Percentiles rank a stretch among this genome's conserved stretches.
Conservation (phyloP, 2,888 invertebrate genomes). For the Drosophila aldrichi region DNA sequence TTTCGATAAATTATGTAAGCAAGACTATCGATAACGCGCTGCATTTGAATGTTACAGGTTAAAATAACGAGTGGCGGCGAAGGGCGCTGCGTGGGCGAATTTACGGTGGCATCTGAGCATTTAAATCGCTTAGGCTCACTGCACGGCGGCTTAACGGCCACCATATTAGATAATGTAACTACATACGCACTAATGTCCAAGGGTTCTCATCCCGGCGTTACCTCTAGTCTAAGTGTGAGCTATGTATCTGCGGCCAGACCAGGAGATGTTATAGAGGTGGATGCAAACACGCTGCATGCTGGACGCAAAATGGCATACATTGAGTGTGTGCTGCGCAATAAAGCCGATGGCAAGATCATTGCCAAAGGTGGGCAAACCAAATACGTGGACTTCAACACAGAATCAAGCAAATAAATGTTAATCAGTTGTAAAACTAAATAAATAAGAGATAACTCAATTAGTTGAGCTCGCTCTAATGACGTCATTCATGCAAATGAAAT, state of each 20-base stretch:
- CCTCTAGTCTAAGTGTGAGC: constrained; percentile 93
- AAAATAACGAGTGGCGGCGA: constrained; percentile 87
- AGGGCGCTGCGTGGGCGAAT: constrained; percentile 91
- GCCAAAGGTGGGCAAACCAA: constrained; percentile 95
- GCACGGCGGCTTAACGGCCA: constrained; percentile 95
- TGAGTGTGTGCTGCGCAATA: constrained; percentile 91
- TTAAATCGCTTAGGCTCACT: constrained; percentile 91
- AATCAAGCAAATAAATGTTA: not conserved
- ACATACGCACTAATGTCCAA: constrained; percentile 91
- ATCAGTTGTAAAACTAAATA: constrained; percentile 12
- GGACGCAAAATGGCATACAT: constrained; percentile 94
- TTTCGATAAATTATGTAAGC: constrained; percentile 55
- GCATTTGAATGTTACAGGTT: constrained; percentile 69
- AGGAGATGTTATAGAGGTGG: constrained; percentile 92
- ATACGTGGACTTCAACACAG: constrained; percentile 85
- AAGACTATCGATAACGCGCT: constrained; percentile 43
- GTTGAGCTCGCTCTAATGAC: not conserved
- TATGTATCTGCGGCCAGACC: constrained; percentile 91
- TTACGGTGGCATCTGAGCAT: constrained; percentile 91
- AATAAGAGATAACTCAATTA: constrained; percentile 3
- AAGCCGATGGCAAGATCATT: constrained; percentile 89
- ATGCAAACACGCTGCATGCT: constrained; percentile 90
- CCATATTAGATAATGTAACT: constrained; percentile 90
- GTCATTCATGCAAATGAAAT: constrained; percentile 1
- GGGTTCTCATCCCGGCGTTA: constrained; percentile 90